Evolutionary conservation across 2,888 invertebrate genomes (phyloP), one percentile per base, ranked within the genome.

Genomic region (Caenorhabditis japonica): DNA sequence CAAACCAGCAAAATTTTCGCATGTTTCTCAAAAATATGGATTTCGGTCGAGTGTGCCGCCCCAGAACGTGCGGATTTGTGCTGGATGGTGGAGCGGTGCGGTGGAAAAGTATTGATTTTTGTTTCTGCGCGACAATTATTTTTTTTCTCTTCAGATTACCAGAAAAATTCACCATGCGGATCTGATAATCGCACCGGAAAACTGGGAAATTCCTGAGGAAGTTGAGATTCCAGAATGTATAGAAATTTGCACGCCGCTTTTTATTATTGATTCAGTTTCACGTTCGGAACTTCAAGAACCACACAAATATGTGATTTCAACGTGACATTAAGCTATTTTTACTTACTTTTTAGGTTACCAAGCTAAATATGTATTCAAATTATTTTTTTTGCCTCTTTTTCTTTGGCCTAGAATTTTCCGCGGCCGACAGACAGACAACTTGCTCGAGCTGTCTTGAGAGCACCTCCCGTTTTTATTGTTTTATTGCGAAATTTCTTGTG

Each of bases 41-140:
- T 77, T 3, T 43, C 53, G 0, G 49, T 59, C 2, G 61, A 59
- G 8, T 77, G 77, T n/a, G n/a, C n/a, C 19, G 15, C 46, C 7
- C 77, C 77, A 3, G 36, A 55, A 0, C 19, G 43, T 7, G 61
- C 49, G 1, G 72, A 77, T 2, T 25, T 77, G 17, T 39, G 34
- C 5, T 72, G 72, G 69, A 55, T 77, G 72, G 53, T 77, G n/a
- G 39, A 51, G 21, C 59, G 55, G 10, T 62, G 77, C 47, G 77
- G 77, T 1, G 77, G 77, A 64, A 62, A 52, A 34, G 74, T 66
- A 17, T 12, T 30, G 4, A 13, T 25, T 33, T 8, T 46, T 34
- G 15, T 39, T 15, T 39, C 17, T 15, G 17, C 5, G 10, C 1
- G 12, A 13, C 3, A 8, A 30, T 27, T 30, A 19, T 15, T 19